A percentile compares a stretch with the other conserved stretches of the same genome.
phyloP scores from a whole-genome alignment of 64 coral and sea anemone genomes.

The Cladopsammia gracilis region DNA sequence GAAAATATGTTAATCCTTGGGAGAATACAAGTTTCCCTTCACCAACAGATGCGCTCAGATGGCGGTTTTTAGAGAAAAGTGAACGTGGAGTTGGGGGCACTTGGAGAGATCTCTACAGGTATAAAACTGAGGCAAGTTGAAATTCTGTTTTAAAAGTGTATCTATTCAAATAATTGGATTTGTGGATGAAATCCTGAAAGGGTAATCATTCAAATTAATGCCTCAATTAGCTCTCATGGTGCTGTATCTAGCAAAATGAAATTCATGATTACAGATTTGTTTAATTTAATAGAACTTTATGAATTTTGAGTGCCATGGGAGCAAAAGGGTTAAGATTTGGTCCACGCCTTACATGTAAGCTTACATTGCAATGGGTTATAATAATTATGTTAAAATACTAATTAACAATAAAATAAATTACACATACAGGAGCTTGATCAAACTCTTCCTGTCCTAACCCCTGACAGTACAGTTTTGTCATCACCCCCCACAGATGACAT shows the following conservation, averaged over 20 bases:
- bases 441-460: constrained; percentile 71
- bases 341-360: too few species aligned
- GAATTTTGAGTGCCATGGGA: too few species aligned
- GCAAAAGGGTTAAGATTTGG: too few species aligned
- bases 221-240: too few species aligned
- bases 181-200: too few species aligned
- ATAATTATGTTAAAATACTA: neutral
- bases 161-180: too few species aligned
- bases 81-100: constrained; percentile 54
- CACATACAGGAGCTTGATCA: constrained; percentile 51
- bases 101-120: constrained; percentile 40
- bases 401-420: neutral
- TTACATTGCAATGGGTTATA: too few species aligned
- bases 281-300: too few species aligned
- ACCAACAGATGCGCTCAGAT: constrained; percentile 4
- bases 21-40: constrained; percentile 33
- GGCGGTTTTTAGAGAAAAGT: constrained; percentile 22
- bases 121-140: constrained; percentile 30
- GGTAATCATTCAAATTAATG: too few species aligned
- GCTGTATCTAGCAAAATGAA: too few species aligned
- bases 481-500: constrained; percentile 47
- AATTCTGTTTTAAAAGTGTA: neutral
- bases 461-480: constrained; percentile 50
- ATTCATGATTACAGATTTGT: too few species aligned
- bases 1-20: constrained; percentile 69